Evolutionary conservation across 2,113 vertebrate species (phyloP).

Genomic region (Hystrix cristata): DNA sequence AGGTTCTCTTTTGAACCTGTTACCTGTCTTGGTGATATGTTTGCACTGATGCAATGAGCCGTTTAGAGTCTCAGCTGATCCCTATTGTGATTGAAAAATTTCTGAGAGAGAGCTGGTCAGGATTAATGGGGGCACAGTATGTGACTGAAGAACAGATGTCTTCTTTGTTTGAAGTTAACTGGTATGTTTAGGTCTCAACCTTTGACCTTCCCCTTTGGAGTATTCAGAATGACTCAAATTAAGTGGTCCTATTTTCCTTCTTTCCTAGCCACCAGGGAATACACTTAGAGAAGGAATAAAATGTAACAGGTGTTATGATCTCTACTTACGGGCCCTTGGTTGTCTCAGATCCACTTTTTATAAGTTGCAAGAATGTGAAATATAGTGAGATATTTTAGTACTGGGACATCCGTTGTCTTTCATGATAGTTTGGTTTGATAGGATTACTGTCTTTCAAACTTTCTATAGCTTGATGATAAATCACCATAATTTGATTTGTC

Average conservation of each 20-base stretch:
- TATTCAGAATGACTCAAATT: constrained; percentile 43
- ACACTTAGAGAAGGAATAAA: constrained; percentile 19
- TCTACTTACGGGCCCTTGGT: neutral
- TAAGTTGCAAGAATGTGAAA: constrained; percentile 18
- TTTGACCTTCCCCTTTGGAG: constrained; percentile 68
- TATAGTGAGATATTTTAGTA: constrained; percentile 25
- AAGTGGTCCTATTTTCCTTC: constrained; percentile 46
- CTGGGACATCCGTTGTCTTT: neutral
- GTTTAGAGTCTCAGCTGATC: constrained; percentile 10
- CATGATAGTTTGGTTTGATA: constrained; percentile 1
- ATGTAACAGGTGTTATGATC: constrained; percentile 54
- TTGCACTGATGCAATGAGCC: neutral
- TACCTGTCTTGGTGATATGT: constrained; percentile 47
- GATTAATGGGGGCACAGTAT: constrained; percentile 68
- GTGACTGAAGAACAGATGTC: constrained; percentile 74
- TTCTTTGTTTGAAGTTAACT: constrained; percentile 79
- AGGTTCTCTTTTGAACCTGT: neutral
- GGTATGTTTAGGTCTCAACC: constrained; percentile 67
- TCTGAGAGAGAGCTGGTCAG: constrained; percentile 75
- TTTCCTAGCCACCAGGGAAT: neutral
- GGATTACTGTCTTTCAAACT: constrained; percentile 43
- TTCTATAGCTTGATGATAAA: neutral
- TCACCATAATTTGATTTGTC: constrained; percentile 29
- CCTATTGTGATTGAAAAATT: constrained; percentile 68
- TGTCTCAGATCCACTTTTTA: neutral